Evolutionary conservation across 2,888 invertebrate species (phyloP).

Genomic region (Drosophila quinaria): DNA sequence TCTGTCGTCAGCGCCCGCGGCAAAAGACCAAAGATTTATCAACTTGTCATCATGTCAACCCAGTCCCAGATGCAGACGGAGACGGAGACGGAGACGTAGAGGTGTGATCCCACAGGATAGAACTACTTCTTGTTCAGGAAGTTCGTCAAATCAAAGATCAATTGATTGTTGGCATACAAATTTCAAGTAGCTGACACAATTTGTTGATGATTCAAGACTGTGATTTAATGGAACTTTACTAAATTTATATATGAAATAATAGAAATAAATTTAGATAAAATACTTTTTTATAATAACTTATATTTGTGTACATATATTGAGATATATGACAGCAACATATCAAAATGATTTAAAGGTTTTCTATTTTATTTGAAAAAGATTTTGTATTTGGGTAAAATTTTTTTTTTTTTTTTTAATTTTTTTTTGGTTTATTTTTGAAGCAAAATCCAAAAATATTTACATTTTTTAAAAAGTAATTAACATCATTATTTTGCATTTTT

Average conservation of each 20-base stretch:
- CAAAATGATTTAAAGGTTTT: no score
- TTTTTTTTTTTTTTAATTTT: no score
- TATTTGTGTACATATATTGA: no score
- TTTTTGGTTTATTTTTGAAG: no score
- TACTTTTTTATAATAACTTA: neutral
- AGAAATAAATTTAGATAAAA: neutral
- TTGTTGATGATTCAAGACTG: neutral
- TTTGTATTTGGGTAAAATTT: no score
- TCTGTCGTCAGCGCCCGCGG: slow-evolving; percentile 61
- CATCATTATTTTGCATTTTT: no score
- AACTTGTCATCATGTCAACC: slow-evolving; percentile 62
- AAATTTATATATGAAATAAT: neutral
- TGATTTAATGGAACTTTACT: neutral
- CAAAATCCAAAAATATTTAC: no score
- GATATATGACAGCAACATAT: no score
- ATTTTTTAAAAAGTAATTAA: no score
- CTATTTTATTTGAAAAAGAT: no score
- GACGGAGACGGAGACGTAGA: neutral
- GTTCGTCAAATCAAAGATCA: slow-evolving; percentile 15
- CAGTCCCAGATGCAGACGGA: neutral
- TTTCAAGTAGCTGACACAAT: slow-evolving; percentile 32
- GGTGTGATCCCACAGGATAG: slow-evolving; percentile 33
- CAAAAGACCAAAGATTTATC: slow-evolving; percentile 68
- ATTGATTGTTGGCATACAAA: slow-evolving; percentile 37
- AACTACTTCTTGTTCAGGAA: slow-evolving; percentile 15